Base-by-base conservation (phyloP, 1,140 invertebrate genomes). In the Paralvinella palmiformis region DNA sequence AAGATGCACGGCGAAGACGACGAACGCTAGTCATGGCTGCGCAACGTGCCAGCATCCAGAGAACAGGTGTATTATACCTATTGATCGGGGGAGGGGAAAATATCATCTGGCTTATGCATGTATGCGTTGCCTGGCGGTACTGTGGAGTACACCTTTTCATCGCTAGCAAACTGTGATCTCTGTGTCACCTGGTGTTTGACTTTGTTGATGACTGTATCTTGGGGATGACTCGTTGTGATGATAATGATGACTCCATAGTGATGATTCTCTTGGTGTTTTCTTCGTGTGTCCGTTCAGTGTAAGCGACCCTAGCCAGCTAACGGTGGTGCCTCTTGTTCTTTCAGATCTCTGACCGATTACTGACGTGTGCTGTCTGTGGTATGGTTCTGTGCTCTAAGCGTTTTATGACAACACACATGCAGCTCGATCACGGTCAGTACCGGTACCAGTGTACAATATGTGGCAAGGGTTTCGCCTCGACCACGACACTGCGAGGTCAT, bases 361-460 rank as follows among this genome's bases (percentile, higher is more conserved):
- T 27, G 24, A 52, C 48, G 1, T 52, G 48, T 52, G 24, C 48
- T 7, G 24, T 27, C 24, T 52, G 48, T 52, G 48, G 48, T 52
- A 52, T 6, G 48, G 31, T 2, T 29, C 31, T 52, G 24, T 7
- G 24, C 10, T 27, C 24, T 10, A 15, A 3, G 31, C 20, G 0
- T 20, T 22, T 13, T 52, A 22, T 52, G 2, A 22, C 24, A 6
- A 22, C 24, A n/a, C 55, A 57, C 20, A 22, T 31, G 10, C 20
- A 27, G 7, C 27, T 27, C 3, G 24, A 57, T 32, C 13, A 10
- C 17, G 55, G 55, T 6, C 27, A 27, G 4, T 57, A 57, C 27
- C 93, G 93, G 78, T 94, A 92, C 77, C 86, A 87, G 44, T 95
- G 92, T 73, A 90, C 92, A 71, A 91, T 86, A 72, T 95, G 90